Evolutionary conservation across 2,797 vertebrate genomes (phyloP).

Genomic region (Apogon hyalosoma): DNA sequence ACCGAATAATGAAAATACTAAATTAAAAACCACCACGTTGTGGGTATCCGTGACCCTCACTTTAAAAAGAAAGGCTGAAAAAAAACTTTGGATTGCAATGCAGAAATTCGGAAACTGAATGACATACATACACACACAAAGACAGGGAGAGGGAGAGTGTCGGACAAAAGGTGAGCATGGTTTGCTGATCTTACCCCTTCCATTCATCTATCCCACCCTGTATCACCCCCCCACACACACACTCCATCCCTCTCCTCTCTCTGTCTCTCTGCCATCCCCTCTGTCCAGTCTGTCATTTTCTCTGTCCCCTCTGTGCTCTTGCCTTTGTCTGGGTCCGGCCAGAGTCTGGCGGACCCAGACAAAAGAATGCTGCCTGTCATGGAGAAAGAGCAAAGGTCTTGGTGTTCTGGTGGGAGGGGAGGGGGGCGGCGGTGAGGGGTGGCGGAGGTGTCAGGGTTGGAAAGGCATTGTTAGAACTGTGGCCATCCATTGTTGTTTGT

Average conservation of each 20-base stretch:
- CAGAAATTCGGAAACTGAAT: constrained; percentile 31
- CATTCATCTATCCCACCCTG: constrained; percentile 83
- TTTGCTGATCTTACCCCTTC: constrained; percentile 82
- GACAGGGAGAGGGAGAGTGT: constrained; percentile 61
- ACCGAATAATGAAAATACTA: constrained; percentile 9
- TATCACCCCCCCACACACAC: constrained; percentile 61
- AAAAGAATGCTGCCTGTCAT: constrained; percentile 69
- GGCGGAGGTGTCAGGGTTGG: constrained; percentile 80
- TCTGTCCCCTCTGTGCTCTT: constrained; percentile 71
- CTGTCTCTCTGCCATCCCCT: constrained; percentile 38
- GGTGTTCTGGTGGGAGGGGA: constrained; percentile 23
- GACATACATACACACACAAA: constrained; percentile 15
- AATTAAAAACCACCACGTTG: neutral
- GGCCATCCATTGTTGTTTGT: constrained; percentile 85
- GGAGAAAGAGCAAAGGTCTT: constrained; percentile 71
- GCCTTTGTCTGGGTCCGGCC: constrained; percentile 85
- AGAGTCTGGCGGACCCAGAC: constrained; percentile 74
- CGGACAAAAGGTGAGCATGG: constrained; percentile 88
- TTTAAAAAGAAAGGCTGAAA: constrained; percentile 17
- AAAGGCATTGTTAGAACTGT: constrained; percentile 88
- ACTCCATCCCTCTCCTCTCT: constrained; percentile 71
- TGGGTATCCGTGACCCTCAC: neutral
- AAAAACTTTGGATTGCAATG: constrained; percentile 14
- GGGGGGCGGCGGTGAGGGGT: constrained; percentile 77
- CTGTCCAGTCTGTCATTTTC: constrained; percentile 66